phyloP scores from a whole-genome alignment of 2,113 vertebrate genomes.

The Rutilus rutilus region DNA sequence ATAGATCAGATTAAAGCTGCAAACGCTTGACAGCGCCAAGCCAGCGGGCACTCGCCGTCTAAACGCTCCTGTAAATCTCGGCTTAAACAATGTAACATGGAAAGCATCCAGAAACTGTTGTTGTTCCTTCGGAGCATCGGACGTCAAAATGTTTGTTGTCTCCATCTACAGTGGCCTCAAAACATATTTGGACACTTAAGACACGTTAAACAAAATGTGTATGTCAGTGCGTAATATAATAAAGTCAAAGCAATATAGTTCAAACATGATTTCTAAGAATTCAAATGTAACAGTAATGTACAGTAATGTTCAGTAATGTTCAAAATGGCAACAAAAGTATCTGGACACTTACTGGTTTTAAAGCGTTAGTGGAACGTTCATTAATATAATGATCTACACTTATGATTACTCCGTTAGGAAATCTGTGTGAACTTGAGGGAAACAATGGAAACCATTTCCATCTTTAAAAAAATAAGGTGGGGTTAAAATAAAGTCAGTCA shows the following conservation, averaged over 20 bases:
- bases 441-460: too few relatives aligned
- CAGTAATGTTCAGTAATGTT: too few relatives aligned
- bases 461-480: too few relatives aligned
- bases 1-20: slow-evolving; percentile 63
- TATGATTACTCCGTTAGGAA: too few relatives aligned
- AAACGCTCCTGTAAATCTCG: slow-evolving; percentile 44
- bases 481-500: too few relatives aligned
- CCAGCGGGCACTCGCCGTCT: slow-evolving; percentile 43
- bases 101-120: slow-evolving; percentile 13
- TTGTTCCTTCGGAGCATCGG: neutral
- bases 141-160: slow-evolving; percentile 29
- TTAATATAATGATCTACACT: too few relatives aligned
- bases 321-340: neutral
- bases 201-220: neutral
- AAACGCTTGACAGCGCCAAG: slow-evolving; percentile 51
- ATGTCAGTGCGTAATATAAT: neutral
- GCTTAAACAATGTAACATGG: slow-evolving; percentile 30
- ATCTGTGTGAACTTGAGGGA: too few relatives aligned
- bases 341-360: neutral
- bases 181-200: slow-evolving; percentile 14
- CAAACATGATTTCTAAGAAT: neutral
- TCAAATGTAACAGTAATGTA: too few relatives aligned
- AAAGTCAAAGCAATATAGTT: neutral
- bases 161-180: neutral
- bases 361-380: neutral